Evolutionary conservation across 2,113 vertebrate species (phyloP), one percentile per base, ranked within the genome.

Genomic region (Cyanoliseus patagonus): DNA sequence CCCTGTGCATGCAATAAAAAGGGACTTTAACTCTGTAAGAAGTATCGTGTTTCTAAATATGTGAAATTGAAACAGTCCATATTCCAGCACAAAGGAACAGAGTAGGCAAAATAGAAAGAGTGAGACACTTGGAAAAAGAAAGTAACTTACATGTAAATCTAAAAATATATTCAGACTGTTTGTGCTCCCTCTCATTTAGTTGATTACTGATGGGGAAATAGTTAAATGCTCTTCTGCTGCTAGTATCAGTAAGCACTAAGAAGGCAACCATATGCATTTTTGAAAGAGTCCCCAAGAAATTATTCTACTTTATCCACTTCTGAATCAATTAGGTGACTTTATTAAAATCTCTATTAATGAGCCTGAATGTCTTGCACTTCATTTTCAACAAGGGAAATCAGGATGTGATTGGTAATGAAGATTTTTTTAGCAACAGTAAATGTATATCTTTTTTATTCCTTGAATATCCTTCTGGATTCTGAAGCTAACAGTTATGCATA

Each of bases 181-280:
- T 80, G 42, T 53, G 25, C 59, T 93, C 89, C 64, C 84, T 89
- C 41, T 92, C 68, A 92, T 91, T 96, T 85, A 75, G 63, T 31
- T 92, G 81, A 80, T 94, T 92, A 73, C n/a, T 77, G 83, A 42
- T 47, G 47, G 8, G 66, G 30, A 90, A 80, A 82, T 79, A 61
- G 0, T 3, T 61, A 53, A 95, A 62, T 83, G 66, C 88, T 94
- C 74, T 94, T 85, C 68, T 90, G 42, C 35, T 93, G 30, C 23
- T 66, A 42, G 27, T 52, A 44, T 68, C 44, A 67, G 27, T 46
- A 79, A 47, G 17, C 46, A 31, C 70, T 87, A 93, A 53, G 57
- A 75, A 59, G 69, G n/a, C 55, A 94, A 83, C 6, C 11, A 51
- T 30, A 89, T 86, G 55, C 9, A 46, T 27, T 95, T 94, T 83